Conservation (phyloP, 2,797 vertebrate species). For the Adrianichthys oophorus region DNA sequence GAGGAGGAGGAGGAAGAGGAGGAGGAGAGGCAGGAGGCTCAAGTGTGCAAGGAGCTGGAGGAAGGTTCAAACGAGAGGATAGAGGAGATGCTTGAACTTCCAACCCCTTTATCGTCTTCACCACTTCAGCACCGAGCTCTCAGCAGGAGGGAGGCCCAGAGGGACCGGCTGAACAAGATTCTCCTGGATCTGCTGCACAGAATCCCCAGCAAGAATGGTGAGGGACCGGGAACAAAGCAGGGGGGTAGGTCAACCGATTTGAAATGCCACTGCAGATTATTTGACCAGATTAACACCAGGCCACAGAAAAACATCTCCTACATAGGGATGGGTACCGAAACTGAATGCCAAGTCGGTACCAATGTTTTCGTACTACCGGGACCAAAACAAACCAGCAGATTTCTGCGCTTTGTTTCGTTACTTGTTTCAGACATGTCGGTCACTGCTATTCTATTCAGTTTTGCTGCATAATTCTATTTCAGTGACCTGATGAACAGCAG, state of each 20-base stretch:
- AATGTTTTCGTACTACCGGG: no score
- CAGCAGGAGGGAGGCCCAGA: conserved; percentile 85
- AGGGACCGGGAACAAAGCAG: conserved; percentile 71
- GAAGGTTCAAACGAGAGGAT: conserved; percentile 74
- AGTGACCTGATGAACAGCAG: no score
- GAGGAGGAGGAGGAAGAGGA: conserved; percentile 59
- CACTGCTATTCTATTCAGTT: no score
- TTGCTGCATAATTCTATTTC: no score
- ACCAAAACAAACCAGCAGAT: no score
- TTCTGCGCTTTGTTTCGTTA: no score
- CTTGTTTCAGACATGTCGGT: no score
- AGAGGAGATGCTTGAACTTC: conserved; percentile 73
- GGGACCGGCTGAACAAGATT: conserved; percentile 93
- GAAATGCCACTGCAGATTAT: conserved; percentile 3
- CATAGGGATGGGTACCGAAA: no score
- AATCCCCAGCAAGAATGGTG: conserved; percentile 94
- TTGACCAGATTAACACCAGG: background rate
- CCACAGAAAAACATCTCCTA: no score
- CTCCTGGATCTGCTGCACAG: conserved; percentile 90
- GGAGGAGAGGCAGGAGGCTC: conserved; percentile 49
- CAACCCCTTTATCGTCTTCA: conserved; percentile 66
- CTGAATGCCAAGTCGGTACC: no score
- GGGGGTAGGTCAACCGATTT: conserved; percentile 59
- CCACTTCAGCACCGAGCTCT: conserved; percentile 74
- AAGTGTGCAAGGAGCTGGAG: conserved; percentile 64